Conservation (phyloP, 2,888 invertebrate genomes). For the Pollenia griseotomentosa region DNA sequence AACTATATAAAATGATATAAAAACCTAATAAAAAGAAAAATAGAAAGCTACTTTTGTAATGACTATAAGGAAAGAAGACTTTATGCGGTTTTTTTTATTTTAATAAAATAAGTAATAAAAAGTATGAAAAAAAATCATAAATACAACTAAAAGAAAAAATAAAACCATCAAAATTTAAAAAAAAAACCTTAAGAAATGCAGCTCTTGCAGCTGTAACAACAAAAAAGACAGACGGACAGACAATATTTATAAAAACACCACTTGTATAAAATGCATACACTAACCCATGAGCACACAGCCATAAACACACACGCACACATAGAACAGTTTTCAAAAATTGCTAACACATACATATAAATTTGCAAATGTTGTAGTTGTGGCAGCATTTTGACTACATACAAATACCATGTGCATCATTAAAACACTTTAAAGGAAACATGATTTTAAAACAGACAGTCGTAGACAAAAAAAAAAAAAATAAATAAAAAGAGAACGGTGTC, state of each 20-base stretch:
- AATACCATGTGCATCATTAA: constrained; percentile 48
- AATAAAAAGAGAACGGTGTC: not conserved
- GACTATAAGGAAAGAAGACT: not conserved
- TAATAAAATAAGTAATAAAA: not conserved
- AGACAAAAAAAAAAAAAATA: not conserved
- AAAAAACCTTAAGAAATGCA: constrained; percentile 27
- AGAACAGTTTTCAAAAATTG: not conserved
- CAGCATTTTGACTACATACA: not conserved
- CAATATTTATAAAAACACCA: constrained; percentile 52
- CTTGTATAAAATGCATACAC: constrained; percentile 25
- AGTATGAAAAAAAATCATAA: constrained; percentile 13
- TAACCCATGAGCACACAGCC: not conserved
- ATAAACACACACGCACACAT: not conserved
- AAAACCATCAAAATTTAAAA: constrained; percentile 27
- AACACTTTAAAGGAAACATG: constrained; percentile 38
- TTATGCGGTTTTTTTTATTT: no score
- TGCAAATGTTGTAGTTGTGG: not conserved
- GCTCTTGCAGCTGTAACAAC: constrained; percentile 27
- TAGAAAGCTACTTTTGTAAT: not conserved
- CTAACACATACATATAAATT: not conserved
- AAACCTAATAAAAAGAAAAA: not conserved
- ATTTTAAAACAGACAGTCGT: not conserved
- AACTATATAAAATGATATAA: constrained; percentile 1
- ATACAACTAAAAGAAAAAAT: not conserved
- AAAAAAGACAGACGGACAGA: not conserved